These are phyloP conservation scores for Periparus ater DNA, from an alignment of 2,797 vertebrate genomes.

Conservation along the genomic window DNA sequence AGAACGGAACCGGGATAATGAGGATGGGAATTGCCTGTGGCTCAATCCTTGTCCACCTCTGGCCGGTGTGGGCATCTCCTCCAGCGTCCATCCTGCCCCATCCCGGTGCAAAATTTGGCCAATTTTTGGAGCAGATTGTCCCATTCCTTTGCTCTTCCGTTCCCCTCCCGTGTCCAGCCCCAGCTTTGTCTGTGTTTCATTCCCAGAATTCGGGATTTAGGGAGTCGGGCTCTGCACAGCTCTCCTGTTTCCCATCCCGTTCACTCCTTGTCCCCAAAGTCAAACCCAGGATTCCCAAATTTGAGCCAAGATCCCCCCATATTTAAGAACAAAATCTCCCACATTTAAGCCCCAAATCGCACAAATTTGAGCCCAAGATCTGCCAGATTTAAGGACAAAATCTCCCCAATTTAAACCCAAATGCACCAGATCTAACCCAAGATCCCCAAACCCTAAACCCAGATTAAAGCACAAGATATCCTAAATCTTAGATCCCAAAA, in stretches of 20 bases:
- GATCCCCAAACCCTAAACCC: background rate
- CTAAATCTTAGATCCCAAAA: background rate
- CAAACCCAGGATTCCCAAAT: background rate
- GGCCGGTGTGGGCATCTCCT: background rate
- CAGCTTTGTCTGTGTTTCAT: background rate
- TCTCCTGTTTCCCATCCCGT: background rate
- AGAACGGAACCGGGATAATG: background rate
- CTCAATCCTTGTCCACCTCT: background rate
- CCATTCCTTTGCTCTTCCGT: background rate
- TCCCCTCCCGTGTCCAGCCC: background rate
- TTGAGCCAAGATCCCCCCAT: rapidly evolving
- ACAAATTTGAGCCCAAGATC: background rate
- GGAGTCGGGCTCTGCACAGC: background rate
- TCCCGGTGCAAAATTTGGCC: background rate
- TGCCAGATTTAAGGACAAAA: background rate
- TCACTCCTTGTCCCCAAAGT: rapidly evolving
- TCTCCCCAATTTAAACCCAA: background rate
- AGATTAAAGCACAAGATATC: background rate
- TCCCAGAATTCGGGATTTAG: background rate
- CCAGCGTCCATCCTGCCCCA: rapidly evolving
- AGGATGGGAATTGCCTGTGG: background rate
- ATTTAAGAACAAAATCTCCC: background rate
- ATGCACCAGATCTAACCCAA: background rate
- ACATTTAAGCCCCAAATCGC: rapidly evolving
- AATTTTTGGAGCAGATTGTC: rapidly evolving